phyloP scores from a whole-genome alignment of 2,888 invertebrate species.

The Drosophila paranaensis region DNA sequence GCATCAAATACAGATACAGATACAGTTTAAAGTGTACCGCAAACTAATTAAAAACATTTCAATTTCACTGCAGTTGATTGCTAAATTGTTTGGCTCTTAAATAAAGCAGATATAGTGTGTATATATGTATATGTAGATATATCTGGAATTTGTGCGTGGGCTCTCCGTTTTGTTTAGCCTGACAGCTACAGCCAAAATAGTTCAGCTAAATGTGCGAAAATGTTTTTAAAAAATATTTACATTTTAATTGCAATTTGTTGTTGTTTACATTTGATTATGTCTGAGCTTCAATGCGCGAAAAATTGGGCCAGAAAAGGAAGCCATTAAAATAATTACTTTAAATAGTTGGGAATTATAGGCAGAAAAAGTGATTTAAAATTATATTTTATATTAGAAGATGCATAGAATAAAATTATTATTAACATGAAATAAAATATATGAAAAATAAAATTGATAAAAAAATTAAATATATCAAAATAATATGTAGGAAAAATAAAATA shows the following conservation, averaged over 20 bases:
- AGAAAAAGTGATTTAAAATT: neutral
- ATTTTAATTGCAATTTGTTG: constrained; percentile 1
- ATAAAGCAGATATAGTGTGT: constrained; percentile 19
- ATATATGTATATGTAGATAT: neutral
- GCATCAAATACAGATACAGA: constrained; percentile 9
- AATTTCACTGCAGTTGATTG: constrained; percentile 34
- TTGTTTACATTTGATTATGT: constrained; percentile 4
- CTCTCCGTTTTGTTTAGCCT: neutral
- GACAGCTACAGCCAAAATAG: constrained; percentile 12
- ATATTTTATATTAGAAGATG: neutral
- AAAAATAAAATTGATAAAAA: too few relatives aligned
- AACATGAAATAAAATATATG: too few relatives aligned
- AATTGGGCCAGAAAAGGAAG: neutral
- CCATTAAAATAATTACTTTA: too few relatives aligned
- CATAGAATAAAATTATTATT: too few relatives aligned
- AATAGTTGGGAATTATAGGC: neutral
- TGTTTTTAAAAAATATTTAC: neutral
- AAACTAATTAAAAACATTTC: constrained; percentile 61
- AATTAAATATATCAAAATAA: too few relatives aligned
- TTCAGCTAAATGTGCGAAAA: neutral
- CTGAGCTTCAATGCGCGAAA: neutral
- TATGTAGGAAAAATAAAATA: too few relatives aligned
- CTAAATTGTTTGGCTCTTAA: constrained; percentile 34
- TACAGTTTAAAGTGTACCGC: constrained; percentile 19
- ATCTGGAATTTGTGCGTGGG: constrained; percentile 11